Evolutionary conservation across 1,140 invertebrate species (phyloP).

Genomic region (Trachymyrmex septentrionalis): DNA sequence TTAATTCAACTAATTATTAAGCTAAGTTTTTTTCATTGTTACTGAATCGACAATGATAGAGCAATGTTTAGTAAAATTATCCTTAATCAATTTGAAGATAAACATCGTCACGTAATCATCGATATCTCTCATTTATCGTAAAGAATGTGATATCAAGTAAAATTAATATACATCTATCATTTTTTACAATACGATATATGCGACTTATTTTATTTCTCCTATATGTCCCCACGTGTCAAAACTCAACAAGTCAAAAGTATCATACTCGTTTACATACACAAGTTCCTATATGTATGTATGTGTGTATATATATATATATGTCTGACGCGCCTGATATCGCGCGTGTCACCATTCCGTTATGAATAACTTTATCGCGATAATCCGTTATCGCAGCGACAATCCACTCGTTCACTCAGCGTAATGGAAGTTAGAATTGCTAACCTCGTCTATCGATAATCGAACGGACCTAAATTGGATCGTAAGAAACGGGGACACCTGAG

Average conservation of each 20-base stretch:
- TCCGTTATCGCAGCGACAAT: constrained; percentile 15
- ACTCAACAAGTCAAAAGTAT: background rate
- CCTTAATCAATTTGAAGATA: constrained; percentile 18
- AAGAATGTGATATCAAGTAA: background rate
- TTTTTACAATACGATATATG: background rate
- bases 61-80: background rate
- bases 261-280: background rate
- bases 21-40: background rate
- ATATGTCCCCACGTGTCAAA: background rate
- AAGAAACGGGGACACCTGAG: constrained; percentile 23
- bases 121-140: background rate
- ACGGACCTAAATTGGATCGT: constrained; percentile 4
- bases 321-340: background rate
- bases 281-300: background rate
- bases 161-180: background rate
- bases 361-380: background rate
- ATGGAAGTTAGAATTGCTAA: constrained; percentile 18
- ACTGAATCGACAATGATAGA: background rate
- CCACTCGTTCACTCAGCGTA: background rate
- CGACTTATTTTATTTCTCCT: background rate
- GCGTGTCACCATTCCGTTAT: background rate
- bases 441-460: constrained; percentile 8
- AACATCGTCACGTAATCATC: background rate
- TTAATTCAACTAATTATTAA: no score
- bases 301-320: background rate